A percentile compares a stretch with the other conserved stretches of the same genome.
These are phyloP conservation scores for Drosophila dives DNA, from an alignment of 2,888 invertebrate genomes.

Conservation along the genomic window DNA sequence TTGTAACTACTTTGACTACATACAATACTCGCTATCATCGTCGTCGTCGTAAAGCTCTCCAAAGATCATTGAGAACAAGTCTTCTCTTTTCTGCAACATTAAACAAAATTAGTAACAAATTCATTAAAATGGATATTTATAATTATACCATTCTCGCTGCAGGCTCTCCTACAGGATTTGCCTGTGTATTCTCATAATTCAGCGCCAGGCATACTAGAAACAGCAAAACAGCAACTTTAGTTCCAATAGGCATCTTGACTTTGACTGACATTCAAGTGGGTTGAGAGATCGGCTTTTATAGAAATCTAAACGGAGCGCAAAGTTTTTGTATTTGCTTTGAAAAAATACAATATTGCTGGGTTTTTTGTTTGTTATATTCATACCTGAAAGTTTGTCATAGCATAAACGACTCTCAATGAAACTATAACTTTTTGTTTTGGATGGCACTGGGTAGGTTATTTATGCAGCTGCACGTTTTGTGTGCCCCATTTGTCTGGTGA, in stretches of 20 bases:
- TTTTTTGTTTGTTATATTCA: constrained; percentile 11
- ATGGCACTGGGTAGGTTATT: constrained; percentile 39
- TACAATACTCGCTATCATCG: constrained; percentile 58
- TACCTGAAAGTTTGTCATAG: constrained; percentile 11
- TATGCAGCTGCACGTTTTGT: constrained; percentile 78
- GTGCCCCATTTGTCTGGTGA: constrained; percentile 59
- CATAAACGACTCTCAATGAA: constrained; percentile 32
- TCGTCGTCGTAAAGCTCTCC: constrained; percentile 33
- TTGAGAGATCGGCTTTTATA: constrained; percentile 52
- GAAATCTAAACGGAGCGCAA: constrained; percentile 7
- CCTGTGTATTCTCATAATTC: constrained; percentile 7
- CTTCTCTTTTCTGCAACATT: constrained; percentile 39
- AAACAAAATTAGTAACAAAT: background rate
- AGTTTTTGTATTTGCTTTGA: constrained; percentile 15
- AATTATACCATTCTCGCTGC: constrained; percentile 25
- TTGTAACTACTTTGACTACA: background rate
- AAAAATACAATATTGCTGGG: constrained; percentile 22
- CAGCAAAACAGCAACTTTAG: constrained; percentile 36
- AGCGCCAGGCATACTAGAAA: constrained; percentile 34
- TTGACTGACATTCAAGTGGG: constrained; percentile 35
- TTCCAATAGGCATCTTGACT: constrained; percentile 51
- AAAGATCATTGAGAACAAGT: constrained; percentile 43
- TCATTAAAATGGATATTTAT: too few relatives aligned
- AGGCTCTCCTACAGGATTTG: constrained; percentile 25
- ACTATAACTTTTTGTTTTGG: constrained; percentile 12